Percentiles rank a stretch among this genome's conserved stretches.
Evolutionary conservation across 2,113 vertebrate species (phyloP).

Genomic region (Notarius lentiginosus): DNA sequence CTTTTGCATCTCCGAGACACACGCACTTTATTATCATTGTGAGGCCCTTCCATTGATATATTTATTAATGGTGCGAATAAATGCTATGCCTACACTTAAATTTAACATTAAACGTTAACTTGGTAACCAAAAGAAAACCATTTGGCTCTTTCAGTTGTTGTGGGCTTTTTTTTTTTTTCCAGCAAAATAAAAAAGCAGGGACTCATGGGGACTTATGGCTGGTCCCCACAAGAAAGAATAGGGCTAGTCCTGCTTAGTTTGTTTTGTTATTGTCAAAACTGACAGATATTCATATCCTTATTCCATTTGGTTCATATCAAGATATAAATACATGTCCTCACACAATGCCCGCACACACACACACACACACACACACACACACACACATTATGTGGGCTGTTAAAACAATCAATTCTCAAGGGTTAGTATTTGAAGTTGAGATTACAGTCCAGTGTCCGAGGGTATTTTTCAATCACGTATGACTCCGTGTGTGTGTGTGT

Average conservation of each 20-base stretch:
- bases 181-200: background rate
- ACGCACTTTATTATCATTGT: background rate
- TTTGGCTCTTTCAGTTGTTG: background rate
- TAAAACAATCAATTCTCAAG: conserved; percentile 21
- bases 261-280: background rate
- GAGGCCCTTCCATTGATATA: background rate
- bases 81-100: background rate
- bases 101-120: background rate
- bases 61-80: background rate
- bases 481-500: background rate
- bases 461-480: conserved; percentile 11
- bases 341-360: conserved; percentile 17
- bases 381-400: background rate
- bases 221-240: background rate
- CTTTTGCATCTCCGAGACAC: background rate
- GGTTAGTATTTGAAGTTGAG: conserved; percentile 12
- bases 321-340: background rate
- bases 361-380: conserved; percentile 23
- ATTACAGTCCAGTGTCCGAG: conserved; percentile 6
- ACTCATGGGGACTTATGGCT: background rate
- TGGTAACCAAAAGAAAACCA: background rate
- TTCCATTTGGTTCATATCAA: background rate
- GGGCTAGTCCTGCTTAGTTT: too few relatives aligned
- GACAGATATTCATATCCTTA: background rate
- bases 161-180: background rate